phyloP scores from a whole-genome alignment of 2,113 vertebrate species.

The Apteryx mantelli region DNA sequence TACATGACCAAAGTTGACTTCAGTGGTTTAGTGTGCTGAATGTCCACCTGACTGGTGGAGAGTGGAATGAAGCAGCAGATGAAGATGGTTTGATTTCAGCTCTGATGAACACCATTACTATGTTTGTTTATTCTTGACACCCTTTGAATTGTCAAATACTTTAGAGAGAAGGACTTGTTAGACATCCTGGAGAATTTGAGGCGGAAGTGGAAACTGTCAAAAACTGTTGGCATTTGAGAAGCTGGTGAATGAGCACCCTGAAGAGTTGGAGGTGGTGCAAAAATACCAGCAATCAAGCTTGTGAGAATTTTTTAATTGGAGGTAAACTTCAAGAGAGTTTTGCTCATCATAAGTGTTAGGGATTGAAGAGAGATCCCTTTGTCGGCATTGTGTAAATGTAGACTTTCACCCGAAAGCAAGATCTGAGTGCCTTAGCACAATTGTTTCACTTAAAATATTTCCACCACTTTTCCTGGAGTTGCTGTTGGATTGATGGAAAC shows the following conservation, averaged over 20 bases:
- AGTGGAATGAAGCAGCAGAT: background rate
- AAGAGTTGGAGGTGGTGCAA: background rate
- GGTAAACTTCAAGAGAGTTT: background rate
- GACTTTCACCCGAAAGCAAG: background rate
- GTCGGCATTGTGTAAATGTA: background rate
- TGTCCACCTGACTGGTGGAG: background rate
- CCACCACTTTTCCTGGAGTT: background rate
- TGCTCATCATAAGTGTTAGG: background rate
- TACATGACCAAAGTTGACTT: background rate
- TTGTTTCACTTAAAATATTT: background rate
- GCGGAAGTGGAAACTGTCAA: background rate
- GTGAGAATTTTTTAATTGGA: background rate
- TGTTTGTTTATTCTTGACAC: background rate
- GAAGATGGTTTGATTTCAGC: background rate
- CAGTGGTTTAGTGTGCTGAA: background rate
- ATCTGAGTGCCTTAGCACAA: background rate
- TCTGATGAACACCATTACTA: fast-evolving
- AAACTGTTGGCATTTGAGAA: background rate
- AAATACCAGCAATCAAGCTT: background rate
- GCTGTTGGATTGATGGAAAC: background rate
- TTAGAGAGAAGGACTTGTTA: background rate
- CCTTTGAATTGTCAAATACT: background rate
- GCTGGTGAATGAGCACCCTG: background rate
- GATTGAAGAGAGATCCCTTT: background rate
- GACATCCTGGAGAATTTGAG: background rate